Base-by-base conservation (phyloP, 2,888 invertebrate genomes). In the Tachina lurida region DNA sequence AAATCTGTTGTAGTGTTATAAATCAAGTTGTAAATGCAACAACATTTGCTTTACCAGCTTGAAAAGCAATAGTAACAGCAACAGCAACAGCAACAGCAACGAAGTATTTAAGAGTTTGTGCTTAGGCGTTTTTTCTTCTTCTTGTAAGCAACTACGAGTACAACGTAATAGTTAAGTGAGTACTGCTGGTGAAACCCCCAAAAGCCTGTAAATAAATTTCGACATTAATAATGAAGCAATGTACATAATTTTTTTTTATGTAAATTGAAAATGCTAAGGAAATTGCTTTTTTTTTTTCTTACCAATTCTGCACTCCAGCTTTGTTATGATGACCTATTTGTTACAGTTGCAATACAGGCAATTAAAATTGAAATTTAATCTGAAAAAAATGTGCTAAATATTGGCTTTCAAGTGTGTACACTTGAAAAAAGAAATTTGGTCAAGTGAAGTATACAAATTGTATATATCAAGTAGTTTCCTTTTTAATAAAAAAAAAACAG, bases 1-100 rank as follows among this genome's bases (percentile, higher is more conserved):
- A 90, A 90, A 90, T 88, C 87, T 88, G 73, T 84, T 79, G 56
- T 82, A 31, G 22, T 13, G 10, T 49, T 65, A 71, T 43, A 80
- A 63, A 76, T 80, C 56, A 71, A 73, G 41, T 62, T 77, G 77
- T 77, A 68, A 77, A 81, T 77, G 68, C 68, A 77, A 63, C 52
- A 75, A 73, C 43, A 70, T 78, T 74, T 74, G 68, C 56, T 74
- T 81, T 77, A 70, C 73, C 54, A 78, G 49, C 71, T 60, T 54
- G 1, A 60, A 60, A 22, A 71, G n/a, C 9, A 58, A 19, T 19
- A 54, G 31, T n/a, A 43, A 17, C 15, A 10, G 31, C 31, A 31
- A 31, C 31, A 31, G n/a, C 9, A 58, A 19, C 39, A 54, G 31
- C 19, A 43, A 17, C 15, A 10, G 31, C 31, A 31, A 31, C 56